Base-by-base conservation (phyloP, 2,113 vertebrate genomes). In the Oriolus oriolus region DNA sequence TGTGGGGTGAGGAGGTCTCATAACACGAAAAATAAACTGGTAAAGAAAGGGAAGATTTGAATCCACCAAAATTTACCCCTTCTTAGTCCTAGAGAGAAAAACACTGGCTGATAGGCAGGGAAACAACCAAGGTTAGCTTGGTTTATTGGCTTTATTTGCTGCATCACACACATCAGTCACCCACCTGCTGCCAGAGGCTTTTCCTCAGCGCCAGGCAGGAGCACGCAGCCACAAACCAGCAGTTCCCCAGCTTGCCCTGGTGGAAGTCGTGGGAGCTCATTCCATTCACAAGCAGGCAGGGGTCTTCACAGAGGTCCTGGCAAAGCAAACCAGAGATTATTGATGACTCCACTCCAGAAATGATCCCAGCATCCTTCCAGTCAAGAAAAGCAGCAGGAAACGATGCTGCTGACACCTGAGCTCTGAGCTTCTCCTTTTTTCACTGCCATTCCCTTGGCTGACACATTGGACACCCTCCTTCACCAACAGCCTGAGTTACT, bases 141-240 rank as follows among this genome's bases (percentile, higher is more conserved):
- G 31, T 63, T 95, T 75, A 31, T 79, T 3, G 9, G 63, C 19
- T 73, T 78, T 41, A 49, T 54, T 68, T 65, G 39, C 47, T 35
- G 37, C 47, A 28, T 9, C 37, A 65, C 89, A 30, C 53, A 64
- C 8, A 11, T 1, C 13, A 10, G 11, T 86, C 82, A 88, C 92
- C 68, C 86, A 99, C 99, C 98, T 98, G 98, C 94, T 98, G 98
- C 99, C 99, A 99, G 54, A 99, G 98, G 50, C 94, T 16, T 47
- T 98, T 96, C 92, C 98, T 98, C 82, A 99, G 96, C 33, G 99
- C 98, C 97, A 99, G 92, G 90, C 99, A 99, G 84, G 99, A 99
- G 88, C 99, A 99, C 0, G 99, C 99, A 28, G 99, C 98, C 59
- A 99, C 98, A 94, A 99, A 99, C 97, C 98, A 99, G 96, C 99